phyloP scores from a whole-genome alignment of 2,797 vertebrate genomes.

The Otus scops region DNA sequence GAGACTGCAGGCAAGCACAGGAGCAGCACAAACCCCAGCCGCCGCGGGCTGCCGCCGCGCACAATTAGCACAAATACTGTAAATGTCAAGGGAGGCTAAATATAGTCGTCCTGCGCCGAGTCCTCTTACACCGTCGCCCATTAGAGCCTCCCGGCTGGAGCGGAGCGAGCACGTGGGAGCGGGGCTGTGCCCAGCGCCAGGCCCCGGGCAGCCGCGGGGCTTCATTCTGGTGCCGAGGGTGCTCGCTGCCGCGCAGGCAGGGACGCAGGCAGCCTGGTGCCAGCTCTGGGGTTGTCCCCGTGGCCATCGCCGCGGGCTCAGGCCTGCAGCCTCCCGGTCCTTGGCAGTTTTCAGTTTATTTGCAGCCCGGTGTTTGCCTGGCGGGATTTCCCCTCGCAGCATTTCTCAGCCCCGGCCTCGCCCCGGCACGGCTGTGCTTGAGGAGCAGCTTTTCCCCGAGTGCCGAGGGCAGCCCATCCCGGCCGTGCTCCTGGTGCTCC shows the following conservation, averaged over 20 bases:
- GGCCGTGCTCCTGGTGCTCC: accelerated
- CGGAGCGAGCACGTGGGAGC: accelerated
- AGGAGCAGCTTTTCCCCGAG: background rate
- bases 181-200: background rate
- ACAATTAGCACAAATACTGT: slow-evolving; percentile 50
- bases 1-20: slow-evolving; percentile 59
- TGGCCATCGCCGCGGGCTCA: accelerated
- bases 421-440: accelerated
- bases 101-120: background rate
- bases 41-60: slow-evolving; percentile 10
- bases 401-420: accelerated
- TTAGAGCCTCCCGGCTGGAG: background rate
- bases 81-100: slow-evolving; percentile 72
- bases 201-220: background rate
- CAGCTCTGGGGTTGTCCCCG: background rate
- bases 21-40: background rate
- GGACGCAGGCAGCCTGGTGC: background rate
- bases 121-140: background rate
- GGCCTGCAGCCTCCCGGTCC: accelerated
- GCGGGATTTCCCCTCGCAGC: background rate
- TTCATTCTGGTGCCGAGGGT: accelerated
- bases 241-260: background rate
- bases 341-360: background rate
- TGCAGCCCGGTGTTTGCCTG: background rate
- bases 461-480: accelerated